Conservation (phyloP, 2,888 invertebrate species). For the Julus scandinavius region DNA sequence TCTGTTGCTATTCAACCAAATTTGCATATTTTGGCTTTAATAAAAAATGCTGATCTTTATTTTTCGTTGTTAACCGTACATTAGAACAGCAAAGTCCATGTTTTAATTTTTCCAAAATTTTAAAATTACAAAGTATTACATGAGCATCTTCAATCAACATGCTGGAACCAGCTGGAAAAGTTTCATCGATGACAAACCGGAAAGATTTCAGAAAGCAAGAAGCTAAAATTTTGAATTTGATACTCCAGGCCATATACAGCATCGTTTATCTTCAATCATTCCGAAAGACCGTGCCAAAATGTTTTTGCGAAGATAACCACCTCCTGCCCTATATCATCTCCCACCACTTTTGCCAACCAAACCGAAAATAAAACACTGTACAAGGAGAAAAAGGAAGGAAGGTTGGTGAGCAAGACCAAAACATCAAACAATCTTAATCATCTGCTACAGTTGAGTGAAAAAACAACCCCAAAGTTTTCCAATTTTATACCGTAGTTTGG, state of each 20-base stretch:
- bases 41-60: no score
- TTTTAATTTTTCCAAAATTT: no score
- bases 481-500: no score
- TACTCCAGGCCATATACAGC: background rate
- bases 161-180: background rate
- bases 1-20: no score
- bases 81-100: no score
- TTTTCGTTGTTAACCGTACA: no score
- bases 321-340: background rate
- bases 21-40: no score
- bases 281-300: background rate
- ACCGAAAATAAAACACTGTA: background rate
- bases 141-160: no score
- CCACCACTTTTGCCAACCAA: background rate
- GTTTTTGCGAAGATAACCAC: background rate
- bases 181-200: background rate
- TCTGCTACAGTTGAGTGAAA: background rate
- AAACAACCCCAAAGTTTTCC: background rate
- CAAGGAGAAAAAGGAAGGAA: background rate
- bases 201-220: background rate
- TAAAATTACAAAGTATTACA: no score
- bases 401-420: background rate
- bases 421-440: background rate
- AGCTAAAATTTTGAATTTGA: background rate
- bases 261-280: background rate